A percentile compares a stretch with the other conserved stretches of the same genome.
Evolutionary conservation across 2,888 invertebrate species (phyloP).

Genomic region (Spialia ferax): DNA sequence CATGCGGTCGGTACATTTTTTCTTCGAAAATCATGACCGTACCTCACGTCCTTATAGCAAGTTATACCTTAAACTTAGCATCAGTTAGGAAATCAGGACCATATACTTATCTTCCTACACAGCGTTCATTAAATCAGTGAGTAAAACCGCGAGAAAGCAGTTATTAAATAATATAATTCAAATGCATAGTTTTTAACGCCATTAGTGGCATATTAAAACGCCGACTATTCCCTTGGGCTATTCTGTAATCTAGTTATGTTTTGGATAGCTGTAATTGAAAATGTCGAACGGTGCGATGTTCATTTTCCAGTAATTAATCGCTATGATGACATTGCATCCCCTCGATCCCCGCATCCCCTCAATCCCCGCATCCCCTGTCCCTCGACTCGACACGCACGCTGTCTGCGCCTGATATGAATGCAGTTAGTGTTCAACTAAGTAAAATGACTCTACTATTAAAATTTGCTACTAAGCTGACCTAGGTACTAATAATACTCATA

Average conservation of each 20-base stretch:
- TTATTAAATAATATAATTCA: conserved; percentile 50
- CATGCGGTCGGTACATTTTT: too few species aligned
- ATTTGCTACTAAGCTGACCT: too few species aligned
- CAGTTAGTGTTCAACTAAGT: conserved; percentile 19
- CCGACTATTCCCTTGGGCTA: conserved; percentile 68
- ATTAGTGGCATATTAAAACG: conserved; percentile 65
- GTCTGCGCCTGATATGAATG: conserved; percentile 36
- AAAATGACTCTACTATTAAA: neutral
- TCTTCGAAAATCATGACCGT: too few species aligned
- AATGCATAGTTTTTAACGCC: conserved; percentile 64
- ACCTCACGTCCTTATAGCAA: too few species aligned
- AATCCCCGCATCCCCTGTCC: conserved; percentile 57
- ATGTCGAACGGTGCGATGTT: conserved; percentile 79
- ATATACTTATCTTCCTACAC: too few species aligned
- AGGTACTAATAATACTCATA: too few species aligned
- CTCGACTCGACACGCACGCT: conserved; percentile 54
- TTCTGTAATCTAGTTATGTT: conserved; percentile 70
- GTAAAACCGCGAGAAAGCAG: neutral
- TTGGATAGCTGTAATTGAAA: conserved; percentile 80
- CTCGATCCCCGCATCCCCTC: too few species aligned
- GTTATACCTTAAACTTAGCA: too few species aligned
- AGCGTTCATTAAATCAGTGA: neutral
- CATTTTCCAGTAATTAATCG: conserved; percentile 86
- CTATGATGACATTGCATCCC: conserved; percentile 75
- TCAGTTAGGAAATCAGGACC: too few species aligned